Evolutionary conservation across 1,140 invertebrate species (phyloP).

Genomic region (Heterodera carotae): DNA sequence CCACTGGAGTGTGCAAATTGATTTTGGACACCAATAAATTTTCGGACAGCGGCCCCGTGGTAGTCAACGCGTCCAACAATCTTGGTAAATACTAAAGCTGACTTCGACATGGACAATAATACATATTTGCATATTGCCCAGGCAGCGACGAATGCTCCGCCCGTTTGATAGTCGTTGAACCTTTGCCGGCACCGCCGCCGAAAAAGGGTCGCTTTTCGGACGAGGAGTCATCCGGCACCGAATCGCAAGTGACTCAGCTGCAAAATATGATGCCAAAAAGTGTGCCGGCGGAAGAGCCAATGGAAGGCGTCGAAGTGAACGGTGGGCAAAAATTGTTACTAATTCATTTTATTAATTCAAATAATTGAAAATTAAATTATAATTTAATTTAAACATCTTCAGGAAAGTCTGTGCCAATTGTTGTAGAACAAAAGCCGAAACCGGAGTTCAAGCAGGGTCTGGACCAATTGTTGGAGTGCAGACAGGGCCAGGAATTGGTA

Average conservation of each 20-base stretch:
- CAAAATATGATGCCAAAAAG: background rate
- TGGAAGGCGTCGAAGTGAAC: constrained; percentile 5
- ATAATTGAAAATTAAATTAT: too few species aligned
- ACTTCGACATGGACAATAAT: too few species aligned
- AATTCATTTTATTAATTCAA: background rate
- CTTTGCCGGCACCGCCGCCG: constrained; percentile 23
- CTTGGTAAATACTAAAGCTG: too few species aligned
- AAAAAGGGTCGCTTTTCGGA: constrained; percentile 33
- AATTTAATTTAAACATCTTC: background rate
- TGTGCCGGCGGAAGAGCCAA: constrained; percentile 1
- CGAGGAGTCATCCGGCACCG: constrained; percentile 15
- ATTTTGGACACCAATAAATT: constrained; percentile 56
- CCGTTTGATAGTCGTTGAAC: constrained; percentile 44
- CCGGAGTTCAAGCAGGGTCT: constrained; percentile 23
- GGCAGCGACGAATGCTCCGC: constrained; percentile 53
- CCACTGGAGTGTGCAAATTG: constrained; percentile 42
- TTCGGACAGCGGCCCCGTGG: constrained; percentile 45
- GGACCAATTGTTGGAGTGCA: constrained; percentile 19
- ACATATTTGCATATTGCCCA: background rate
- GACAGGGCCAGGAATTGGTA: constrained; percentile 21
- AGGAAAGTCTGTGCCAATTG: constrained; percentile 10
- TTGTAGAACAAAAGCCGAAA: constrained; percentile 29
- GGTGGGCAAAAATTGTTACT: background rate
- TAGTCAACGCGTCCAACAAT: constrained; percentile 54
- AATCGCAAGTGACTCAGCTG: constrained; percentile 7